Evolutionary conservation across 2,797 vertebrate genomes (phyloP).

Genomic region (Rhincodon typus): DNA sequence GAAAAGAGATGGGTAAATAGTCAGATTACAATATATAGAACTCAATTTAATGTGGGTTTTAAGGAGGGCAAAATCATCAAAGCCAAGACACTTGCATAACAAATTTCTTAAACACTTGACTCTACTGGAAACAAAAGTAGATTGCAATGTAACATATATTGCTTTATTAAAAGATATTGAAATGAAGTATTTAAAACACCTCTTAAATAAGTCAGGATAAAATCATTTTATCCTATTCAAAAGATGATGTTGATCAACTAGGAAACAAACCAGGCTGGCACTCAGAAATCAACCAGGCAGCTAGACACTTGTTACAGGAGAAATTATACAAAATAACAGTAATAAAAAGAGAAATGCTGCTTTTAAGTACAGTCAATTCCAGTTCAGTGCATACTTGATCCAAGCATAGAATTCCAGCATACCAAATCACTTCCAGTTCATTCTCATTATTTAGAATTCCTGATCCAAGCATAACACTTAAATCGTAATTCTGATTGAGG

Average conservation of each 20-base stretch:
- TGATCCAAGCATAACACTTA: constrained; percentile 29
- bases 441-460: constrained; percentile 30
- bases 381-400: constrained; percentile 4
- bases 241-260: background rate
- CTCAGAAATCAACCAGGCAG: background rate
- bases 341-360: constrained; percentile 29
- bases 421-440: constrained; percentile 26
- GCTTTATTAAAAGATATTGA: background rate
- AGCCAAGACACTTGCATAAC: background rate
- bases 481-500: constrained; percentile 28
- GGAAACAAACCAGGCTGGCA: background rate
- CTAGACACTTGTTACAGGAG: constrained; percentile 31
- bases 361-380: constrained; percentile 30
- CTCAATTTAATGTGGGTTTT: background rate
- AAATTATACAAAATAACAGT: constrained; percentile 29
- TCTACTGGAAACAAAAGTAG: background rate
- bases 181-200: background rate
- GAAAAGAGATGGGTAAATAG: background rate
- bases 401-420: constrained; percentile 7
- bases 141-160: background rate
- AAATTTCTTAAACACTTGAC: background rate
- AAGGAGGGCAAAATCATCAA: background rate
- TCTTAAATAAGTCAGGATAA: background rate
- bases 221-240: background rate
- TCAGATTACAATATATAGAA: background rate